Conservation (phyloP, 2,113 vertebrate genomes). For the Sinocyclocheilus anshuiensis region DNA sequence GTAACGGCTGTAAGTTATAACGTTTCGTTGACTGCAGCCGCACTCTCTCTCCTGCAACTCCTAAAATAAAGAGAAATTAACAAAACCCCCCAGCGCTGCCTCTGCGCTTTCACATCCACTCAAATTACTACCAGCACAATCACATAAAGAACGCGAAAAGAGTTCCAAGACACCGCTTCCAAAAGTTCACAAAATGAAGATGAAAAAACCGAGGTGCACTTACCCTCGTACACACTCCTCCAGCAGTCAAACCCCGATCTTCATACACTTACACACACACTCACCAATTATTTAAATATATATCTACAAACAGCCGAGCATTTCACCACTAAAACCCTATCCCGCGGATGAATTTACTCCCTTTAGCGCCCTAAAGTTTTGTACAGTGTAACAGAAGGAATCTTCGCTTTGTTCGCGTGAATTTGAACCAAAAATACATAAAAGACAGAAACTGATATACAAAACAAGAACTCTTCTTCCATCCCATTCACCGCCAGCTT, state of each 20-base stretch:
- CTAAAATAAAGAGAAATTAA: slow-evolving; percentile 61
- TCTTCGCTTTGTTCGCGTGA: slow-evolving; percentile 34
- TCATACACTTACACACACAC: slow-evolving; percentile 62
- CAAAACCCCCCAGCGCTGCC: slow-evolving; percentile 50
- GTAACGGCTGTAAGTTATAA: slow-evolving; percentile 37
- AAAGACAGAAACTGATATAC: slow-evolving; percentile 69
- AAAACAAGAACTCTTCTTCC: slow-evolving; percentile 73
- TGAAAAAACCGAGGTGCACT: slow-evolving; percentile 59
- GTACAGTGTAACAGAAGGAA: slow-evolving; percentile 9
- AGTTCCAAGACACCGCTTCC: slow-evolving; percentile 34
- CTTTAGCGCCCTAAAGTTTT: slow-evolving; percentile 40
- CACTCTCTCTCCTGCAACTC: slow-evolving; percentile 56
- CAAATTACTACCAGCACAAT: slow-evolving; percentile 17
- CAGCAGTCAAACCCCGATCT: slow-evolving; percentile 62
- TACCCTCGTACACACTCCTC: slow-evolving; percentile 65
- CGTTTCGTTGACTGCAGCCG: slow-evolving; percentile 29
- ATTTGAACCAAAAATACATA: slow-evolving; percentile 56
- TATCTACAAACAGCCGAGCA: slow-evolving; percentile 66
- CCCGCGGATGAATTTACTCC: slow-evolving; percentile 50
- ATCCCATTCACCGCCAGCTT: slow-evolving; percentile 77
- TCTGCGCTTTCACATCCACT: slow-evolving; percentile 34
- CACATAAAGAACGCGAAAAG: slow-evolving; percentile 20
- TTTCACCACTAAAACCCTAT: slow-evolving; percentile 55
- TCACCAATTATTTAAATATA: slow-evolving; percentile 67
- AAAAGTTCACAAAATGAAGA: slow-evolving; percentile 59